Conservation (phyloP, 2,797 vertebrate species). For the Hypotaenidia philippensis region DNA sequence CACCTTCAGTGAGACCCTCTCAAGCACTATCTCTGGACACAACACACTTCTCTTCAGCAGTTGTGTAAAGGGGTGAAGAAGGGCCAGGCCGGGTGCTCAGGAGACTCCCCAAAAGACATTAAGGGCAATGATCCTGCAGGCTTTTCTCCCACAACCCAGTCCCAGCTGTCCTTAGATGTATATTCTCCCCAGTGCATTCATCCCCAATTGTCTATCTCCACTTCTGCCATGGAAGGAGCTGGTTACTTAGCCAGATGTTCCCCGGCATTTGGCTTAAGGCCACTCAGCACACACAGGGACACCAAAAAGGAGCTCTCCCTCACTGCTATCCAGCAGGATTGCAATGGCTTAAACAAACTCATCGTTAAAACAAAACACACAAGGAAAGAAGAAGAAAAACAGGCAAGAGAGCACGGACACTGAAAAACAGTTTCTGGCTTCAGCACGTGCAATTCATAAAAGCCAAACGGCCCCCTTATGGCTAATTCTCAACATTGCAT, state of each 20-base stretch:
- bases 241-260: not conserved
- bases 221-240: not conserved
- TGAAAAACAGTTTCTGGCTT: not conserved
- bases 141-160: not conserved
- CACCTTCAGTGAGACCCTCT: not conserved
- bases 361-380: not conserved
- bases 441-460: not conserved
- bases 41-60: not conserved
- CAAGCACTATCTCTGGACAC: not conserved
- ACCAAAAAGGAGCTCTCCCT: not conserved
- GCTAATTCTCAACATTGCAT: conserved; percentile 31
- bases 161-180: not conserved
- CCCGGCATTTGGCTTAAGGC: not conserved
- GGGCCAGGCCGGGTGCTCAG: not conserved
- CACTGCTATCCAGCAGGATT: not conserved
- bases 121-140: not conserved
- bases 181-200: not conserved
- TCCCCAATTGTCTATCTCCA: not conserved
- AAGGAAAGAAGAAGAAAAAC: not conserved
- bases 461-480: conserved; percentile 36
- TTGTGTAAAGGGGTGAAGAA: not conserved
- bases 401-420: not conserved
- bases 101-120: not conserved
- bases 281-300: not conserved
- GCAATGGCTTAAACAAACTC: not conserved